Base-by-base conservation (phyloP, 64 coral and sea anemone genomes). In the Montipora capricornis region DNA sequence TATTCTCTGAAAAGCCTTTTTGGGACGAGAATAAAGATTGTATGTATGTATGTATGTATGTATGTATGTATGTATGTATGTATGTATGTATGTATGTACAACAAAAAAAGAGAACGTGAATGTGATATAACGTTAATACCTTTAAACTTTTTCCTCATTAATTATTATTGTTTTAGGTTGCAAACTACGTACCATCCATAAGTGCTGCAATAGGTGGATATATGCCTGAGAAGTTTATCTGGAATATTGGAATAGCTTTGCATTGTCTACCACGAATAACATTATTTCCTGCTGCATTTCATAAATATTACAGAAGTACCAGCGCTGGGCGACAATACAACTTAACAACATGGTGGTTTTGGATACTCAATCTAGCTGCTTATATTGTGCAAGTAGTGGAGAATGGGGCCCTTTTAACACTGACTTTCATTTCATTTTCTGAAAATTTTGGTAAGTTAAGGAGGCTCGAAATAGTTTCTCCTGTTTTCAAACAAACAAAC, bases 111-210 rank as follows among this genome's bases (percentile, higher is more conserved):
- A 37, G 37, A 37, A 37, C 37, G 37, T 37, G 37, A 37, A 37
- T 37, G 37, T 37, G 37, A 37, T 37, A 37, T 37, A 37, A 37
- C 1, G 0, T 37, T 37, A 37, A 37, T 1, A 37, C 37, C 37
- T 37, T 2, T 37, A 2, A 37, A 37, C 37, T 2, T 37, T 37
- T 37, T 37, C 37, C 37, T 37, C 37, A 37, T 37, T 37, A 37
- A 37, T 37, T 37, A 2, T 37, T 37, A 37, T 37, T 37, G 37
- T 37, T 37, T 37, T 90, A 99, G 98, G 98, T 99, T 81, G 78
- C 92, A 57, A 99, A 99, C 57, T 99, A 94, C 68, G 47, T 99
- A 52, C 98, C 98, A 44, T 99, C 98, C 15, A 90, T 99, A 81
- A 99, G 98, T 94, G 92, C 98, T 47, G 89, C 92, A 37, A 99